Percentiles rank a stretch among this genome's conserved stretches.
Conservation (phyloP, 2,888 invertebrate species). For the Enchytraeus crypticus region DNA sequence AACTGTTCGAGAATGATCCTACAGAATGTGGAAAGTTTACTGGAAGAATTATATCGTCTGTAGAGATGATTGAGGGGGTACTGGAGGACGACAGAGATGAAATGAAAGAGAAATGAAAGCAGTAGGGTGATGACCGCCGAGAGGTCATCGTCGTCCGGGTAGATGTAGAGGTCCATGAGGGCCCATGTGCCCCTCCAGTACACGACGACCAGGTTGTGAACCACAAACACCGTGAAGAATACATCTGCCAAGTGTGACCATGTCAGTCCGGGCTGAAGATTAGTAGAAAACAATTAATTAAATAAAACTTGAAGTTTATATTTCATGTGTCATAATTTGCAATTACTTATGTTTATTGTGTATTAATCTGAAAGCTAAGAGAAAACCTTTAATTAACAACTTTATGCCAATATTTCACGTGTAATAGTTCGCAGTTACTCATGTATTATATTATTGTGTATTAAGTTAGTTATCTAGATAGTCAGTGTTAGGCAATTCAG, state of each 20-base stretch:
- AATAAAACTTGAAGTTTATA: no score
- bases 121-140: not conserved
- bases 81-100: constrained; percentile 3
- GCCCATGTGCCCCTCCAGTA: constrained; percentile 10
- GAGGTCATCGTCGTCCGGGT: not conserved
- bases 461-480: no score
- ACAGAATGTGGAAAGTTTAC: not conserved
- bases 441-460: no score
- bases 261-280: no score
- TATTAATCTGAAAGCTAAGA: no score
- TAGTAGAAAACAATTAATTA: no score
- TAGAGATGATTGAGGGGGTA: constrained; percentile 3
- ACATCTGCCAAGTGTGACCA: constrained; percentile 7
- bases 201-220: constrained; percentile 9
- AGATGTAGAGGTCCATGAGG: constrained; percentile 4
- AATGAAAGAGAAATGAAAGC: not conserved
- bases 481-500: no score
- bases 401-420: no score
- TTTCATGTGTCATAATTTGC: no score
- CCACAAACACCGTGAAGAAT: not conserved
- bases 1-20: constrained; percentile 4
- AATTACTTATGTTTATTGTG: no score
- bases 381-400: no score
- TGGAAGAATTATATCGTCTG: not conserved
- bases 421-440: no score